phyloP scores from a whole-genome alignment of 2,113 vertebrate species.

The Lonchura striata region DNA sequence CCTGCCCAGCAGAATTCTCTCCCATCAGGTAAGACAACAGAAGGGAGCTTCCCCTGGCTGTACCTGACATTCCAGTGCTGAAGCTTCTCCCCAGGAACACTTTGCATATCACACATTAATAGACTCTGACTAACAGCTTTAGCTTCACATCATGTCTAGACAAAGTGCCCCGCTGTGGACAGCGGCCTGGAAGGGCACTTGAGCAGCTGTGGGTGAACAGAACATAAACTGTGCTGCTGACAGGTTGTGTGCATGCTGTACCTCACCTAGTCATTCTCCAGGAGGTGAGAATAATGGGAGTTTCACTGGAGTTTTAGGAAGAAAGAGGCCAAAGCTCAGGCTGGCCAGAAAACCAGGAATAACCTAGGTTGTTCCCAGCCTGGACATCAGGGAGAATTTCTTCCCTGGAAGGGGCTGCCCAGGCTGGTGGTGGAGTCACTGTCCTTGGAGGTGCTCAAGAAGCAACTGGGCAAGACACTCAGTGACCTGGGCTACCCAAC shows the following conservation, averaged over 20 bases:
- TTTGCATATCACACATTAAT: conserved; percentile 12
- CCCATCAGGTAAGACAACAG: background rate
- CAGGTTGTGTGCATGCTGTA: background rate
- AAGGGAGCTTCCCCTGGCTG: background rate
- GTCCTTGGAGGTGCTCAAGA: background rate
- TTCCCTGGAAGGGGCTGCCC: background rate
- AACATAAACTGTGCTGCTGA: background rate
- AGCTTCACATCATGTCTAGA: conserved; percentile 38
- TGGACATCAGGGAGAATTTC: background rate
- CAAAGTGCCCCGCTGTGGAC: background rate
- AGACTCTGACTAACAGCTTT: conserved; percentile 28
- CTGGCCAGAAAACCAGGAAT: background rate
- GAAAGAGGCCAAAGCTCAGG: background rate
- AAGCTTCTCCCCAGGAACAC: conserved; percentile 28
- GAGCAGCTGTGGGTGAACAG: background rate
- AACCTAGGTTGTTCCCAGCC: background rate
- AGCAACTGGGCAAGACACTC: background rate
- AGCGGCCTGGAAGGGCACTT: conserved; percentile 24
- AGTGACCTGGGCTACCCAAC: no score
- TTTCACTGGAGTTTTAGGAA: background rate
- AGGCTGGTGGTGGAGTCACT: background rate
- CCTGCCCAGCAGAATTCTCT: background rate
- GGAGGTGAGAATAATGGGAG: background rate
- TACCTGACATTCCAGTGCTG: background rate
- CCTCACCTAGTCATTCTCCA: background rate